Evolutionary conservation across 2,888 invertebrate species (phyloP), one percentile per base, ranked within the genome.

Genomic region (Pristionchus japonicus): DNA sequence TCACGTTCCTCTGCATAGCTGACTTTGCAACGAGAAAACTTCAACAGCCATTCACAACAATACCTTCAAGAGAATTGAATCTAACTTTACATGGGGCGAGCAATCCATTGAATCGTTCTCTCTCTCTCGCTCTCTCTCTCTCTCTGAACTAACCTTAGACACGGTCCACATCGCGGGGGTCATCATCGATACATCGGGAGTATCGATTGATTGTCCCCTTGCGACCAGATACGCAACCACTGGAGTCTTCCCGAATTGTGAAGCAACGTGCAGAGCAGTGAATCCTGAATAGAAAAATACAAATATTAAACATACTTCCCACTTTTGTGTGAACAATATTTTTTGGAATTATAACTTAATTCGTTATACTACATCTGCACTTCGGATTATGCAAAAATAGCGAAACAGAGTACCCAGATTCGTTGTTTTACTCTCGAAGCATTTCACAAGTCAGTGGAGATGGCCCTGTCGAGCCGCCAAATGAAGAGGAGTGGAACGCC

Each of bases 91-190:
- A n/a, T n/a, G n/a, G n/a, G n/a, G n/a, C n/a, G n/a, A n/a, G n/a
- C n/a, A n/a, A n/a, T n/a, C n/a, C n/a, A n/a, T n/a, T n/a, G n/a
- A n/a, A n/a, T n/a, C n/a, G n/a, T n/a, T n/a, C n/a, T n/a, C n/a
- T n/a, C n/a, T n/a, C n/a, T n/a, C n/a, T n/a, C n/a, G n/a, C n/a
- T n/a, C n/a, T n/a, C n/a, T n/a, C n/a, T n/a, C n/a, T n/a, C 40
- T 27, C 31, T 3, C 1, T 34, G 7, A 47, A 4, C 4, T 9
- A 52, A 90, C 91, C 80, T 92, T 92, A 31, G 97, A 98, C 88
- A 97, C 97, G 52, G 98, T 96, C 98, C 98, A 99, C 99, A 99
- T 99, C 23, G 98, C 96, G 83, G 99, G 97, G 27, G 99, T 99
- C 97, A 99, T 98, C 90, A 98, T 98, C 92, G 97, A 97, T 91